Conservation (phyloP, 1,140 invertebrate genomes). For the Araneus ventricosus region DNA sequence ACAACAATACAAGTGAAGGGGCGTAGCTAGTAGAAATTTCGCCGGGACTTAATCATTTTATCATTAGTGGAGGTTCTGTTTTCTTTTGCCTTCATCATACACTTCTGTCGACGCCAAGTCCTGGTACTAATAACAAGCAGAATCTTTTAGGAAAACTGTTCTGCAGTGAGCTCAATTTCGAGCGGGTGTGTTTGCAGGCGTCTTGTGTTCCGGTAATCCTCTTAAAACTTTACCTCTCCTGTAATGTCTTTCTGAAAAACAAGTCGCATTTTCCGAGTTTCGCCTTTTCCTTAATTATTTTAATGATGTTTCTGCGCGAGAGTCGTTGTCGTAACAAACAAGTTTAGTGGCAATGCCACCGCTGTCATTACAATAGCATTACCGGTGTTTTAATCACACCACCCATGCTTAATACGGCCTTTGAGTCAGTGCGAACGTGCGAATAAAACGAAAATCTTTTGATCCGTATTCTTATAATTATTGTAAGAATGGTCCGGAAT, state of each 20-base stretch:
- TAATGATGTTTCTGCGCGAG: conserved; percentile 70
- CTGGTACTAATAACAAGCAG: conserved; percentile 62
- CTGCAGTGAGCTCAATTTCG: conserved; percentile 64
- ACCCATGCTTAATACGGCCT: conserved; percentile 41
- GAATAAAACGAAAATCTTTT: conserved; percentile 70
- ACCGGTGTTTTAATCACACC: conserved; percentile 73
- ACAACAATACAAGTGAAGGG: conserved; percentile 43
- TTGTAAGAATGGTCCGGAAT: conserved; percentile 51
- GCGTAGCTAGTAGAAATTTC: conserved; percentile 58
- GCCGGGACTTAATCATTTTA: conserved; percentile 73
- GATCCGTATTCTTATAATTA: conserved; percentile 73
- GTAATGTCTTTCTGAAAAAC: conserved; percentile 75
- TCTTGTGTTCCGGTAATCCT: conserved; percentile 65
- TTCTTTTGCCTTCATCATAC: conserved; percentile 64
- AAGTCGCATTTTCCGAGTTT: conserved; percentile 72
- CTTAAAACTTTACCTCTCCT: conserved; percentile 72
- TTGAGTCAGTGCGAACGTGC: conserved; percentile 57
- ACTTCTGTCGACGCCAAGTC: conserved; percentile 9
- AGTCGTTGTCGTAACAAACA: conserved; percentile 61
- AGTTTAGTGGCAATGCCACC: conserved; percentile 72
- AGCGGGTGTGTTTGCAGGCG: conserved; percentile 58
- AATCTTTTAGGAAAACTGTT: conserved; percentile 65
- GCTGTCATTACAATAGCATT: conserved; percentile 74
- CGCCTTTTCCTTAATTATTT: conserved; percentile 75
- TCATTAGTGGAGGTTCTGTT: conserved; percentile 63